phyloP scores from a whole-genome alignment of 1,140 invertebrate species.

The Planococcus citri region DNA sequence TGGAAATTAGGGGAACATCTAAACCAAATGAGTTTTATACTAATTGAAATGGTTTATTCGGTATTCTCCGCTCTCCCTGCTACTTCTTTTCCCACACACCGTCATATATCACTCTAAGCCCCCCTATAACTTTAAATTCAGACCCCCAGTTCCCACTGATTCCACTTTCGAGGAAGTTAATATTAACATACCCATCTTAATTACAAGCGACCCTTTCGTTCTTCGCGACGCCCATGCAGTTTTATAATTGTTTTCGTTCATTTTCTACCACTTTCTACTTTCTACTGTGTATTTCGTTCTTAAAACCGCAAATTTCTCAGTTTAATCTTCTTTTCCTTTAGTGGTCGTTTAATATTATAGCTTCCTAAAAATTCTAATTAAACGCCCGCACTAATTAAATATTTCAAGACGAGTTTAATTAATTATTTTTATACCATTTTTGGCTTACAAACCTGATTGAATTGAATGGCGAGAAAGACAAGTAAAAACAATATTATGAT shows the following conservation, averaged over 20 bases:
- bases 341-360: slow-evolving; percentile 20
- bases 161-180: slow-evolving; percentile 7
- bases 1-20: not conserved
- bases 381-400: slow-evolving; percentile 10
- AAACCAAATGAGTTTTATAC: slow-evolving; percentile 18
- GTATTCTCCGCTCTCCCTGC: not conserved
- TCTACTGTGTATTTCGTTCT: slow-evolving; percentile 18
- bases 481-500: too few species aligned
- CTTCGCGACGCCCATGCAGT: slow-evolving; percentile 9
- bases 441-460: not conserved
- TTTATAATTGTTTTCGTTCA: slow-evolving; percentile 20
- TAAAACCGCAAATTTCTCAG: slow-evolving; percentile 19
- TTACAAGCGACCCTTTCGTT: slow-evolving; percentile 19
- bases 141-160: not conserved
- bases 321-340: slow-evolving; percentile 20
- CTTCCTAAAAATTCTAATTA: slow-evolving; percentile 20
- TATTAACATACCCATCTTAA: slow-evolving; percentile 20
- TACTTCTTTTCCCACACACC: not conserved
- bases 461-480: not conserved
- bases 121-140: not conserved
- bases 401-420: slow-evolving; percentile 18
- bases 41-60: slow-evolving; percentile 20
- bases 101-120: slow-evolving; percentile 11
- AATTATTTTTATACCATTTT: slow-evolving; percentile 12
- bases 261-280: slow-evolving; percentile 17